These are phyloP conservation scores for Indicator indicator DNA, from an alignment of 2,113 vertebrate genomes.

Conservation along the genomic window DNA sequence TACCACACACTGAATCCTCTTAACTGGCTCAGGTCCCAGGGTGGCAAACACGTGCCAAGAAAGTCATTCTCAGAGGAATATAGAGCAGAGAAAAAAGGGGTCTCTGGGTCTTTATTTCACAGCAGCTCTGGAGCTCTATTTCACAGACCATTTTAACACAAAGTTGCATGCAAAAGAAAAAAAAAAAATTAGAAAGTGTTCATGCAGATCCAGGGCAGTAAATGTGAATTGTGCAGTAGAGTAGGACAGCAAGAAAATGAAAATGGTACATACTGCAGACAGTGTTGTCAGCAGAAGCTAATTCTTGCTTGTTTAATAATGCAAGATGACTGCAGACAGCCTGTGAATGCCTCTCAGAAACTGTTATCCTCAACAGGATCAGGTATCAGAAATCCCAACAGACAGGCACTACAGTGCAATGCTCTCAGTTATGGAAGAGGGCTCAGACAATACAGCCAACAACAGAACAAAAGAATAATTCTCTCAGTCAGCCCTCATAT, in stretches of 20 bases:
- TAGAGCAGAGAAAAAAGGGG: neutral
- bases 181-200: neutral
- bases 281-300: neutral
- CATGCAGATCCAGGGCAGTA: neutral
- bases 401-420: neutral
- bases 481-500: neutral
- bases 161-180: neutral
- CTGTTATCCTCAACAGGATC: neutral
- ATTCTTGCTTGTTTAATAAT: constrained; percentile 39
- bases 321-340: constrained; percentile 19
- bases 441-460: neutral
- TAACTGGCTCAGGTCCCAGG: constrained; percentile 14
- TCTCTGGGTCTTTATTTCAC: neutral
- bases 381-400: neutral
- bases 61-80: neutral
- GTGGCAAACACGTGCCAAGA: neutral
- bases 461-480: neutral
- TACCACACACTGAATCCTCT: neutral
- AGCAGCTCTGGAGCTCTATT: neutral
- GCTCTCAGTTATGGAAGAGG: neutral
- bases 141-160: neutral
- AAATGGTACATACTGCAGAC: neutral
- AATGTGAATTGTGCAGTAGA: neutral
- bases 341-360: neutral
- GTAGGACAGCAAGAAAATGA: neutral